Base-by-base conservation (phyloP, 2,113 vertebrate genomes). In the Trachemys scripta region DNA sequence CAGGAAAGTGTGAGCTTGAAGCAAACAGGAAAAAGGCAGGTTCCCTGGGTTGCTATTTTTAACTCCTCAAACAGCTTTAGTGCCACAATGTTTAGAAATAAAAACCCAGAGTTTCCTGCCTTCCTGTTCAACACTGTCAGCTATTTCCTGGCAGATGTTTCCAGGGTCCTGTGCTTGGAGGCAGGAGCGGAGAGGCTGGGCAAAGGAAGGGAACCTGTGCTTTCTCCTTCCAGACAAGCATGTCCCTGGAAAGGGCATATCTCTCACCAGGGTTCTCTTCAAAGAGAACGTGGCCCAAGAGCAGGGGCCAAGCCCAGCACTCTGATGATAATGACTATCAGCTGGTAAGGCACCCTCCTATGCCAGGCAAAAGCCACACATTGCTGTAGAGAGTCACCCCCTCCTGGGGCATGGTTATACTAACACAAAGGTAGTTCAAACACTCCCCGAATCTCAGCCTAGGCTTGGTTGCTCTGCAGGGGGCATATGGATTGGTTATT, bases 11-110 rank as follows among this genome's bases (percentile, higher is more conserved):
- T 97, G 95, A 96, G 94, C 92, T 95, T 80, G 95, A 96, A 96
- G 93, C 91, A 97, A 97, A 96, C 96, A 98, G 96, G 96, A 98
- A 96, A 95, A 95, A 96, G 95, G 93, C 96, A 97, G 91, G 94
- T 96, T 97, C 89, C 38, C 80, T 96, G 45, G 3, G 16, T 59
- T 92, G 85, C 95, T 97, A 97, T 97, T 97, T 98, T 97, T 96
- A 96, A 96, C 85, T 65, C 84, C 94, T 50, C 85, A 94, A 98
- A 93, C 88, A 96, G 82, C 92, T 94, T 94, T 93, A 91, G 50
- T 94, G 57, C 89, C 92, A 93, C 92, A 88, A 96, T 95, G 96
- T 97, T 97, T 96, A 97, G 94, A 45, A 89, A 91, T 90, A 92
- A 95, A 95, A 95, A 82, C 31, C 0, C 25, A 98, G 38, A 0